Conservation (phyloP, 30 jellyfish, hydroid and myxozoan genomes). For the Hydractinia symbiolongicarpus region DNA sequence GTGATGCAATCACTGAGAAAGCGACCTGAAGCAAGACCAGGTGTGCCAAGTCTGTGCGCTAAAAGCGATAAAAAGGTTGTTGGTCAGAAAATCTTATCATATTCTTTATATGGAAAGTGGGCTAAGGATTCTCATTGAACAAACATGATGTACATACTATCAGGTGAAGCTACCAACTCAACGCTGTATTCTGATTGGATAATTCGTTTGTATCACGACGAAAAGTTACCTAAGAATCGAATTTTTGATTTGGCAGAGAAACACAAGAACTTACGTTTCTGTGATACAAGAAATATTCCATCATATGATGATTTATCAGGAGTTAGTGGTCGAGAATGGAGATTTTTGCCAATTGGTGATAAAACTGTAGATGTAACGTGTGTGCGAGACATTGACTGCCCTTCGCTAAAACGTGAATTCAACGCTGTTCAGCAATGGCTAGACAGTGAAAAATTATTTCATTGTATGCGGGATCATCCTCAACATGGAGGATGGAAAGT, state of each 20-base stretch:
- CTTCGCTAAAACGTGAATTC: neutral
- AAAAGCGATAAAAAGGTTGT: neutral
- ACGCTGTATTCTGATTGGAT: neutral
- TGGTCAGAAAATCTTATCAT: neutral
- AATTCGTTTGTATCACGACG: neutral
- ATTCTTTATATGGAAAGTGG: neutral
- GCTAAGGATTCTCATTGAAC: neutral
- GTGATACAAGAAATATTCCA: neutral
- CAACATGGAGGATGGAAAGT: neutral
- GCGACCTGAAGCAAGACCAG: no score
- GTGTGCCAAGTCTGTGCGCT: no score
- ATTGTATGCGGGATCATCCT: slow-evolving; percentile 2
- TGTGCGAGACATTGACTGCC: neutral
- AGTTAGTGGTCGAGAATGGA: neutral
- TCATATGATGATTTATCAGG: neutral
- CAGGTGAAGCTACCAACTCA: neutral
- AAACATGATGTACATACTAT: neutral
- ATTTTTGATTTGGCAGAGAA: neutral
- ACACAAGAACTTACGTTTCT: neutral
- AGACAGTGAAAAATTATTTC: neutral
- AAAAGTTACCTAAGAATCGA: neutral
- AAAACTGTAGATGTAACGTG: neutral
- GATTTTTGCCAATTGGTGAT: neutral
- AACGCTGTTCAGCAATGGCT: neutral
- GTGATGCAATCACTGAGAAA: no score